phyloP scores from a whole-genome alignment of 2,888 invertebrate genomes.

The Biston betularia region DNA sequence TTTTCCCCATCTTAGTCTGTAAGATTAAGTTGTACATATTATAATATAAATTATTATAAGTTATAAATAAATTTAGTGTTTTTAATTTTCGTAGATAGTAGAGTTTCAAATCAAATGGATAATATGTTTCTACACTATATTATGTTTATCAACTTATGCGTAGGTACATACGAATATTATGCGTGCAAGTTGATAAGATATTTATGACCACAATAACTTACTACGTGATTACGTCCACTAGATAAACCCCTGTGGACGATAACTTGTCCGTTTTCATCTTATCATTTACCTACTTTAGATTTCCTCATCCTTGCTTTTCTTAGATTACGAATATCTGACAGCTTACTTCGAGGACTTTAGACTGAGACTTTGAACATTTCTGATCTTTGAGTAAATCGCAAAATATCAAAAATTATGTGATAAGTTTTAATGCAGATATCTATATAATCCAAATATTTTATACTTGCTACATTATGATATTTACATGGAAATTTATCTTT shows the following conservation, averaged over 20 bases:
- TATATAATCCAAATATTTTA: no score
- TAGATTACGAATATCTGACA: constrained; percentile 16
- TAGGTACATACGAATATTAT: background rate
- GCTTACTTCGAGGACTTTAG: background rate
- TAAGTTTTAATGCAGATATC: no score
- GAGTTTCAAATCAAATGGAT: background rate
- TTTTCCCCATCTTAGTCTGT: no score
- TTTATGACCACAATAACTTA: constrained; percentile 13
- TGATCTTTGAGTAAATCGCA: background rate
- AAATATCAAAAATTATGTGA: background rate
- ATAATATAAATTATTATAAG: no score
- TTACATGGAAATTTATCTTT: no score
- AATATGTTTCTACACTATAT: background rate
- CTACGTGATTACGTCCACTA: constrained; percentile 3
- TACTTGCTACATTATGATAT: no score
- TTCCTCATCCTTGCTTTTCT: constrained; percentile 7
- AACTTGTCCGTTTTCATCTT: constrained; percentile 5
- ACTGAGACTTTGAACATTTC: background rate
- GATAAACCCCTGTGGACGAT: constrained; percentile 21
- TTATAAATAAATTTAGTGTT: background rate
- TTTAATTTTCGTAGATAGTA: background rate
- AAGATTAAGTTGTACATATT: no score
- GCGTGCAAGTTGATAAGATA: background rate
- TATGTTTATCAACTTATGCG: background rate
- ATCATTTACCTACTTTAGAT: constrained; percentile 1